Evolutionary conservation across 1,140 invertebrate species (phyloP), one percentile per base, ranked within the genome.

Genomic region (Chionoecetes opilio): DNA sequence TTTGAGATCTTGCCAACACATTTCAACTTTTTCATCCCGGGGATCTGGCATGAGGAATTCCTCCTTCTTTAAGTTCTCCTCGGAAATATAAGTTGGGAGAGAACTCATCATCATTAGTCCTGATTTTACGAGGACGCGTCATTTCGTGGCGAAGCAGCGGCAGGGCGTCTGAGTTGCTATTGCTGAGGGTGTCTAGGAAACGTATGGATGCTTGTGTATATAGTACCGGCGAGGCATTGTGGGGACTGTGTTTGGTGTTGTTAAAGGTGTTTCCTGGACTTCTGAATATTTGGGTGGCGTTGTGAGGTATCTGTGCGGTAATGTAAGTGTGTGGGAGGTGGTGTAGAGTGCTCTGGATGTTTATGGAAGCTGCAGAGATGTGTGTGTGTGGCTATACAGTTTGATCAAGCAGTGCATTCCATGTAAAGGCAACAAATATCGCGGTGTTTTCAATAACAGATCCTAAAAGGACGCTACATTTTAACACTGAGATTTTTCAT

Each of bases 21-120:
- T 75, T 75, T 75, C 63, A 75, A 75, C 63, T 75, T 75, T 75
- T 75, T 75, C 63, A 75, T 75, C 63, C 63, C 21, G 21, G n/a
- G n/a, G 63, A 75, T 75, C 63, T 26, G 63, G 63, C 63, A 75
- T 75, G 63, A 75, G n/a, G 63, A 75, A 75, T 75, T 75, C n/a
- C 63, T 21, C 63, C n/a, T n/a, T 75, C n/a, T 75, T 75, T 75
- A 75, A 75, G 63, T 75, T 75, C 63, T 75, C 63, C 63, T 75
- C 63, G 26, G 21, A 21, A 26, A 75, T n/a, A 75, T 75, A 75
- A n/a, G n/a, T n/a, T 17, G 26, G 26, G 63, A 26, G 63, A 75
- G 63, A 75, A 75, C 63, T 75, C 63, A 75, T 75, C 63, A 75
- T 75, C 63, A 75, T 75, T 26, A 75, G 63, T 75, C 63, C 63